Percentiles rank a stretch among this genome's conserved stretches.
phyloP scores from a whole-genome alignment of 2,797 vertebrate genomes.

The Chelidonichthys spinosus region DNA sequence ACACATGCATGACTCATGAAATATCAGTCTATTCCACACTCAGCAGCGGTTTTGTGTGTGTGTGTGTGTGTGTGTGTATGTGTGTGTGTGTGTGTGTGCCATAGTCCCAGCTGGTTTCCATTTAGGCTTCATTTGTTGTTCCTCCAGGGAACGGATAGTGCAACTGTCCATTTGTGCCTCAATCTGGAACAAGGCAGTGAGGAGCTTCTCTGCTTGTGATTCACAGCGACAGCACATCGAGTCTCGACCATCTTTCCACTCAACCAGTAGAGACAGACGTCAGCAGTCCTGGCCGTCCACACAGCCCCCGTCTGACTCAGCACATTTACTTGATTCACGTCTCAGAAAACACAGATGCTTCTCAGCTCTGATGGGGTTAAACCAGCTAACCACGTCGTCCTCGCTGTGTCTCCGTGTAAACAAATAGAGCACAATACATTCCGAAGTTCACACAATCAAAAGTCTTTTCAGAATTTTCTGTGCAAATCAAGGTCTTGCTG shows the following conservation, averaged over 20 bases:
- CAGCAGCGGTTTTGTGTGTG: constrained; percentile 7
- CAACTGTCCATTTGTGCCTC: constrained; percentile 17
- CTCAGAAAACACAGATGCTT: background rate
- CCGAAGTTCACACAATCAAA: constrained; percentile 25
- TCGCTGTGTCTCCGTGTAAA: constrained; percentile 9
- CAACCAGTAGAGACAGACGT: background rate
- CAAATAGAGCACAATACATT: constrained; percentile 31
- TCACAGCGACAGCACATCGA: constrained; percentile 12
- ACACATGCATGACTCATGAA: constrained; percentile 5
- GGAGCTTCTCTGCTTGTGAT: constrained; percentile 9
- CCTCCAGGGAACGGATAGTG: constrained; percentile 56
- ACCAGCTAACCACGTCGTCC: constrained; percentile 40
- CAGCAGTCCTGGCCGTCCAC: constrained; percentile 5
- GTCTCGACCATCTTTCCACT: background rate
- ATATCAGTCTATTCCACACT: constrained; percentile 10
- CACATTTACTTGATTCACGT: constrained; percentile 1
- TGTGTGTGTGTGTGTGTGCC: background rate
- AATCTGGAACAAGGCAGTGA: constrained; percentile 24
- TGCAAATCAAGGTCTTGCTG: constrained; percentile 1
- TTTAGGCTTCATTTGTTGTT: constrained; percentile 36
- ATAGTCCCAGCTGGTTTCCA: constrained; percentile 41
- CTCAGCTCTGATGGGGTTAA: constrained; percentile 31
- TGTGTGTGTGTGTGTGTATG: background rate
- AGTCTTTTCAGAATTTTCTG: constrained; percentile 6
- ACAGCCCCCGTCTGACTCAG: constrained; percentile 4